Evolutionary conservation across 2,888 invertebrate species (phyloP).

Genomic region (Toxonevra muliebris): DNA sequence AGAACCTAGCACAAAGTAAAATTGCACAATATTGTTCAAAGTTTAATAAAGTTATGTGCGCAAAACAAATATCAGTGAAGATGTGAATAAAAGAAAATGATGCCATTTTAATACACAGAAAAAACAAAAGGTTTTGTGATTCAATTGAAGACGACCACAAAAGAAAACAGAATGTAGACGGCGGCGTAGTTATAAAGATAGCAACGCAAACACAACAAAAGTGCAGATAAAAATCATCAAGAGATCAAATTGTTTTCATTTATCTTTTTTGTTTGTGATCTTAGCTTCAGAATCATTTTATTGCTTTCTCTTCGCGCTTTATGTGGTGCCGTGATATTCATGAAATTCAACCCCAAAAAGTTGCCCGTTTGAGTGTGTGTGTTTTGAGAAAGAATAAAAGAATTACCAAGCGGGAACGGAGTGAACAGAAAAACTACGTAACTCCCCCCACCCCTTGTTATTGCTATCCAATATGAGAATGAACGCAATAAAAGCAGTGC

Average conservation of each 20-base stretch:
- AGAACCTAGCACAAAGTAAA: slow-evolving; percentile 3
- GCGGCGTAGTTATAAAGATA: slow-evolving; percentile 17
- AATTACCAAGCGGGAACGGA: slow-evolving; percentile 2
- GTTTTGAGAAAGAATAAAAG: no score
- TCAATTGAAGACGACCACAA: slow-evolving; percentile 17
- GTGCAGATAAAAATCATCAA: no score
- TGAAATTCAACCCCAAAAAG: no score
- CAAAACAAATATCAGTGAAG: slow-evolving; percentile 9
- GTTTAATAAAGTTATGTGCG: slow-evolving; percentile 9
- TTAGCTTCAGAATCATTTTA: no score
- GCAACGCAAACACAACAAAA: slow-evolving; percentile 13
- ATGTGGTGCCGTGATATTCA: no score
- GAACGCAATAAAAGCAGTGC: no score
- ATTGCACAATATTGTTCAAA: not conserved
- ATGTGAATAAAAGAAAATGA: slow-evolving; percentile 29
- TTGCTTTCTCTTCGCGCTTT: no score
- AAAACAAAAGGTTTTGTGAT: slow-evolving; percentile 30
- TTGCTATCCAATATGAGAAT: not conserved
- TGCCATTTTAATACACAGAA: slow-evolving; percentile 19
- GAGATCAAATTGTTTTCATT: no score
- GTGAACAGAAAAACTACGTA: slow-evolving; percentile 11
- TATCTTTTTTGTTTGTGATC: no score
- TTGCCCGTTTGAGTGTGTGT: no score
- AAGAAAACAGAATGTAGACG: slow-evolving; percentile 15
- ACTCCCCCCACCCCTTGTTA: slow-evolving; percentile 21